Percentiles rank a stretch among this genome's conserved stretches.
Conservation (phyloP, 2,888 invertebrate genomes). For the Melangyna quadrimaculata region DNA sequence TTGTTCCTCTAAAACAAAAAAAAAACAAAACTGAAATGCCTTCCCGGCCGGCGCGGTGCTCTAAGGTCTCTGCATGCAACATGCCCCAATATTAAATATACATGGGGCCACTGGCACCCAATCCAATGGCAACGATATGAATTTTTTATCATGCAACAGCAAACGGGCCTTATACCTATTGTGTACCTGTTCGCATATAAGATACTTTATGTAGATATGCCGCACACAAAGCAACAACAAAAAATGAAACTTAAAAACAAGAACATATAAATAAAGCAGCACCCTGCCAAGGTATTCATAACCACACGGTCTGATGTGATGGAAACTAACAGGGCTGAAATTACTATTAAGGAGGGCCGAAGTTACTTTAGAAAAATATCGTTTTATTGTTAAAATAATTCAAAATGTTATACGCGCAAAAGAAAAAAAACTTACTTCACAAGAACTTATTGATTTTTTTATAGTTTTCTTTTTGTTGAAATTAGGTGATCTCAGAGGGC, state of each 20-base stretch:
- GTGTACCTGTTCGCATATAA: slow-evolving; percentile 67
- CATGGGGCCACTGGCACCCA: slow-evolving; percentile 58
- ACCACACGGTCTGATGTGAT: slow-evolving; percentile 37
- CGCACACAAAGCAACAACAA: neutral
- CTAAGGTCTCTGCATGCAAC: slow-evolving; percentile 44
- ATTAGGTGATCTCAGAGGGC: too few species aligned
- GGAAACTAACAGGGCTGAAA: slow-evolving; percentile 20
- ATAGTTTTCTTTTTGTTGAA: too few species aligned
- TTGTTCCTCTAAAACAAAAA: slow-evolving; percentile 25
- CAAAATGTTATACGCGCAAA: too few species aligned
- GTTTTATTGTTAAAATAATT: neutral
- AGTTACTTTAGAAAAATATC: too few species aligned
- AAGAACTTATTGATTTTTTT: too few species aligned
- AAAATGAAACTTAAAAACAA: neutral
- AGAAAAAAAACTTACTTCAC: too few species aligned
- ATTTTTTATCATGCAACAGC: slow-evolving; percentile 70
- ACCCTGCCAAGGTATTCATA: slow-evolving; percentile 63
- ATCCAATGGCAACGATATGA: slow-evolving; percentile 68
- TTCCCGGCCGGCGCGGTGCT: slow-evolving; percentile 26
- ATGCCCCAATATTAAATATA: slow-evolving; percentile 47
- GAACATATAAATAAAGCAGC: slow-evolving; percentile 12
- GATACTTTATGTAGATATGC: slow-evolving; percentile 49
- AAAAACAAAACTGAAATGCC: slow-evolving; percentile 14
- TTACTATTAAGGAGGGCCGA: neutral
- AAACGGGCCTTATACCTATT: slow-evolving; percentile 55